Evolutionary conservation across 2,888 invertebrate species (phyloP).

Genomic region (Apamea monoglypha): DNA sequence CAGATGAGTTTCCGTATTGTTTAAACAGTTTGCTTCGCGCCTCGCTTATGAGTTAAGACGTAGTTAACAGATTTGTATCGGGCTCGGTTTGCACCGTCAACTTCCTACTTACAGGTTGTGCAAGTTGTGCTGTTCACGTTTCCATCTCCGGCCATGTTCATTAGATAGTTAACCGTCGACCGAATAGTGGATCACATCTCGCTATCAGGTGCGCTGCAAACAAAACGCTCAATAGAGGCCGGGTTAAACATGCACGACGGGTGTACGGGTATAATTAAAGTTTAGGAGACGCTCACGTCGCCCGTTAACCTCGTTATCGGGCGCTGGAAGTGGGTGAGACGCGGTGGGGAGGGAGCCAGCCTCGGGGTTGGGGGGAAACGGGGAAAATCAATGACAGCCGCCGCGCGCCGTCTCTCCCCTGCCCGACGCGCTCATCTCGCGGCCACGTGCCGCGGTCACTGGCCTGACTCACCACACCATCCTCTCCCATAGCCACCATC

Average conservation of each 20-base stretch:
- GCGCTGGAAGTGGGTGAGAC: constrained; percentile 90
- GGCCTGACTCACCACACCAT: constrained; percentile 83
- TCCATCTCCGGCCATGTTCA: constrained; percentile 81
- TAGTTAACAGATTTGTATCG: constrained; percentile 79
- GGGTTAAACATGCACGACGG: constrained; percentile 90
- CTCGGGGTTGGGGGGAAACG: constrained; percentile 83
- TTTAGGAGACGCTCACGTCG: constrained; percentile 91
- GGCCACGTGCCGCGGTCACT: constrained; percentile 90
- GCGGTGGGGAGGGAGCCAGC: constrained; percentile 85
- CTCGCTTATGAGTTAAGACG: constrained; percentile 74
- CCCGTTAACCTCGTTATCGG: constrained; percentile 91
- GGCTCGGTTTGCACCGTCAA: constrained; percentile 67
- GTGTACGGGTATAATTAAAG: constrained; percentile 90
- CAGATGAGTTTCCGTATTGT: constrained; percentile 66
- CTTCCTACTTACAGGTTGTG: constrained; percentile 70
- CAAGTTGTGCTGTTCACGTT: constrained; percentile 74
- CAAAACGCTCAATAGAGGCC: constrained; percentile 88
- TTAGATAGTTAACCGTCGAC: constrained; percentile 82
- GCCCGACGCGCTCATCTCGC: constrained; percentile 89
- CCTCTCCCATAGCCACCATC: constrained; percentile 69
- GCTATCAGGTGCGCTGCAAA: constrained; percentile 88
- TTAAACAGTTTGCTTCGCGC: constrained; percentile 65
- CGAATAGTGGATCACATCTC: constrained; percentile 83
- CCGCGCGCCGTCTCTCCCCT: constrained; percentile 89
- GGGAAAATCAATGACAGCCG: constrained; percentile 91